Conservation (phyloP, 2,113 vertebrate genomes). For the Apteryx mantelli region DNA sequence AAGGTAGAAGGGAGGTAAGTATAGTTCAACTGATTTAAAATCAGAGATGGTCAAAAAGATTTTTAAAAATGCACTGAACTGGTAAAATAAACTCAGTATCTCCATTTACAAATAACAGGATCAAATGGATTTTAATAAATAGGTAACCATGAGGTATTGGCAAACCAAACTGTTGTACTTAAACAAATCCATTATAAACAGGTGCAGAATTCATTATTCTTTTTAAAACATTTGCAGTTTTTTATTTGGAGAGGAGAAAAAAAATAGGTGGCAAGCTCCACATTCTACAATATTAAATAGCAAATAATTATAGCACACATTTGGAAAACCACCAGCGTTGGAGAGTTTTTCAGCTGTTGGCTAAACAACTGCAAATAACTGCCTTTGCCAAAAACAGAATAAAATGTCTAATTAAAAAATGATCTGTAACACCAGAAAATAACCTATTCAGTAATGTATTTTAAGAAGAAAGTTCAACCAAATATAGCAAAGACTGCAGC, state of each 20-base stretch:
- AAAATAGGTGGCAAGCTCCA: background rate
- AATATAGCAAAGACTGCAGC: background rate
- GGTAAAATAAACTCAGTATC: background rate
- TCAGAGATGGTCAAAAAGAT: background rate
- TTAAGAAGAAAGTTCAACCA: background rate
- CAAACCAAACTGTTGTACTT: background rate
- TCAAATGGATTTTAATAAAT: background rate
- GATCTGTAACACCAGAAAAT: background rate
- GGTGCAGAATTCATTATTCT: background rate
- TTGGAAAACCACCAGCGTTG: slow-evolving; percentile 2
- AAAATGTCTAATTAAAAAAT: background rate
- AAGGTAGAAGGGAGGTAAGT: background rate
- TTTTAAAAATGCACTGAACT: background rate
- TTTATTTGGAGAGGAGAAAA: background rate
- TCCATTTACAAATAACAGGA: background rate
- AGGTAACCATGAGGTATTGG: background rate
- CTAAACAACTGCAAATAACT: slow-evolving; percentile 23
- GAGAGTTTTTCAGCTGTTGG: slow-evolving; percentile 13
- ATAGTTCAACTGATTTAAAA: background rate
- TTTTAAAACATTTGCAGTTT: background rate
- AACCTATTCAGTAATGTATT: slow-evolving; percentile 8
- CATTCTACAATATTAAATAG: background rate
- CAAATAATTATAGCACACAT: slow-evolving; percentile 15
- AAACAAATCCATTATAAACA: background rate
- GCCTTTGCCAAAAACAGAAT: slow-evolving; percentile 20